A percentile compares a stretch with the other conserved stretches of the same genome.
phyloP scores from a whole-genome alignment of 2,113 vertebrate genomes.

The Megaceryle maxima region DNA sequence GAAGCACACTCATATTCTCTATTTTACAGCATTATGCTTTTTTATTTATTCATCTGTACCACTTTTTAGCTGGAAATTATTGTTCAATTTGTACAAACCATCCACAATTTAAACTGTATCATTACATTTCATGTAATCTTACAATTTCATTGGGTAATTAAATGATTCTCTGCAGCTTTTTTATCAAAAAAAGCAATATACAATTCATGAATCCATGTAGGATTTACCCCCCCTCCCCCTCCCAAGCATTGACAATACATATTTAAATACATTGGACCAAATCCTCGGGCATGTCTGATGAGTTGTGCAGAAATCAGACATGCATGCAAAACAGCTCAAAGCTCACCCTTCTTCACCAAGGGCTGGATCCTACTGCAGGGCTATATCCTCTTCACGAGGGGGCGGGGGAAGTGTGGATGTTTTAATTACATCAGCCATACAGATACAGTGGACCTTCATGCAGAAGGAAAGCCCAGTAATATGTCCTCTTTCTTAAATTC shows the following conservation, averaged over 20 bases:
- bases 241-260: slow-evolving; percentile 50
- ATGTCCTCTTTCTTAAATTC: background rate
- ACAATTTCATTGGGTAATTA: slow-evolving; percentile 57
- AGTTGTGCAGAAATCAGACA: slow-evolving; percentile 2
- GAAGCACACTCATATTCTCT: slow-evolving; percentile 41
- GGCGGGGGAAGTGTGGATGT: background rate
- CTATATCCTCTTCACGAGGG: background rate
- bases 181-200: slow-evolving; percentile 60
- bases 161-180: slow-evolving; percentile 62
- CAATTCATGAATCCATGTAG: slow-evolving; percentile 56
- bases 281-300: background rate
- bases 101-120: slow-evolving; percentile 53
- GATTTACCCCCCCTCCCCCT: background rate
- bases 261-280: slow-evolving; percentile 54
- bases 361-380: background rate
- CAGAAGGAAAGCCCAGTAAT: background rate
- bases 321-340: background rate
- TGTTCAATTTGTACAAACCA: slow-evolving; percentile 59
- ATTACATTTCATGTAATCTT: slow-evolving; percentile 69
- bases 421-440: background rate
- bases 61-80: slow-evolving; percentile 61
- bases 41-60: slow-evolving; percentile 62
- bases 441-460: background rate
- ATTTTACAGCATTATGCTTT: slow-evolving; percentile 72
- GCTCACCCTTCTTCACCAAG: background rate